Evolutionary conservation across 1,140 invertebrate species (phyloP), one percentile per base, ranked within the genome.

Genomic region (Atta colombica): DNA sequence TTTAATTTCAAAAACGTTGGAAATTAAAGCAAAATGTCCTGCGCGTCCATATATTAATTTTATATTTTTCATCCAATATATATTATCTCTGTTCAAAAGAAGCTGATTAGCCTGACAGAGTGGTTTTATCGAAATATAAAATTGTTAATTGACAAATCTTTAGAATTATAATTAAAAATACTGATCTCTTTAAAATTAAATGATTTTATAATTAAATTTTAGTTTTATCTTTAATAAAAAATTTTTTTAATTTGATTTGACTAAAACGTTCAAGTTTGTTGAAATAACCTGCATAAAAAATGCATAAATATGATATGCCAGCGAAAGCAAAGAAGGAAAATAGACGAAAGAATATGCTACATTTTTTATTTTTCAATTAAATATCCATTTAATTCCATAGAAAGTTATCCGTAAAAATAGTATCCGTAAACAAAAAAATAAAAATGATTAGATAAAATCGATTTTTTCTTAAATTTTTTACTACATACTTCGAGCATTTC

Each of bases 111-210:
- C 2, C 7, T 12, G 8, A 5, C 8, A 72, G 16, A 31, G 51
- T 1, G 21, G 14, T 71, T 71, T 71, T 71, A 51, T 51, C 28
- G 12, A 12, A 72, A 71, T 12, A 31, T 14, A 72, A 53, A 53
- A 31, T 6, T 71, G 25, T 71, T 16, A 53, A 53, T 51, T 71
- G 7, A 51, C 14, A 25, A 2, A 31, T 71, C 3, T 18, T 53
- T 71, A 28, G 28, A 16, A 71, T 14, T 35, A 71, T 21, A 53
- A 71, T 71, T 71, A 31, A 49, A 49, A 51, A 71, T 14, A 71
- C 0, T 51, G 25, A n/a, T 51, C 21, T 51, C 21, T 53, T 71
- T 53, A 55, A 31, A 53, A 31, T 14, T 35, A 66, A 66, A 72
- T 31, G 14, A n/a, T 53, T 7, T 39, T 75, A 0, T 31, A 28